Conservation (phyloP, 2,888 invertebrate species). For the Drosophila melanosoma region DNA sequence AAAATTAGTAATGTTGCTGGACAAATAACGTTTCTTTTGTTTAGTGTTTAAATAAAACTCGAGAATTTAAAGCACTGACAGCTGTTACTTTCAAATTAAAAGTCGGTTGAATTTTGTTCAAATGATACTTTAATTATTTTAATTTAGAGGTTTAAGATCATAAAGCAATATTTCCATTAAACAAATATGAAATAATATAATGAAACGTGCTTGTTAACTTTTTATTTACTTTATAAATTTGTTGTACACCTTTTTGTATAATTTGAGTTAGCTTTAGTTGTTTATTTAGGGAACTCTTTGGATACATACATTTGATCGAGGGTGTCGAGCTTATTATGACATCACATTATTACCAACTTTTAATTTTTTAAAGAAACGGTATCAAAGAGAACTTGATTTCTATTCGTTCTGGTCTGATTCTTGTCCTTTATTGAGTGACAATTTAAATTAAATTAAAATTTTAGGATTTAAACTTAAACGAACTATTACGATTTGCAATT, state of each 20-base stretch:
- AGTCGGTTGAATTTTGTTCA: neutral
- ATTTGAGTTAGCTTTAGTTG: conserved; percentile 35
- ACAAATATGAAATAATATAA: neutral
- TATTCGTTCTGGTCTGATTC: conserved; percentile 31
- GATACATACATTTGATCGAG: neutral
- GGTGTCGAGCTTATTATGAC: neutral
- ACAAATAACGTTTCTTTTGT: neutral
- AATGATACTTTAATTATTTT: neutral
- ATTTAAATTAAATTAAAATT: conserved; percentile 41
- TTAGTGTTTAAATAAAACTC: neutral
- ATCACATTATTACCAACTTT: conserved; percentile 6
- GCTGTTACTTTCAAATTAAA: neutral
- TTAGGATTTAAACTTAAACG: conserved; percentile 36
- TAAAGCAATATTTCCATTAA: neutral
- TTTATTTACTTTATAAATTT: conserved; percentile 33
- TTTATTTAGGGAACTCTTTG: conserved; percentile 29
- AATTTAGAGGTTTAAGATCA: neutral
- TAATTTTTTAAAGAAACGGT: conserved; percentile 2
- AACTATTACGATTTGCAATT: conserved; percentile 33
- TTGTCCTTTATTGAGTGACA: conserved; percentile 59
- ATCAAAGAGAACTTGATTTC: neutral
- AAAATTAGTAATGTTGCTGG: neutral
- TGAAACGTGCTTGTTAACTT: conserved; percentile 21
- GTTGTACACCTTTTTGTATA: conserved; percentile 26
- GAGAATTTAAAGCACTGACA: neutral